phyloP scores from a whole-genome alignment of 2,888 invertebrate genomes.

The Oscheius sp. region DNA sequence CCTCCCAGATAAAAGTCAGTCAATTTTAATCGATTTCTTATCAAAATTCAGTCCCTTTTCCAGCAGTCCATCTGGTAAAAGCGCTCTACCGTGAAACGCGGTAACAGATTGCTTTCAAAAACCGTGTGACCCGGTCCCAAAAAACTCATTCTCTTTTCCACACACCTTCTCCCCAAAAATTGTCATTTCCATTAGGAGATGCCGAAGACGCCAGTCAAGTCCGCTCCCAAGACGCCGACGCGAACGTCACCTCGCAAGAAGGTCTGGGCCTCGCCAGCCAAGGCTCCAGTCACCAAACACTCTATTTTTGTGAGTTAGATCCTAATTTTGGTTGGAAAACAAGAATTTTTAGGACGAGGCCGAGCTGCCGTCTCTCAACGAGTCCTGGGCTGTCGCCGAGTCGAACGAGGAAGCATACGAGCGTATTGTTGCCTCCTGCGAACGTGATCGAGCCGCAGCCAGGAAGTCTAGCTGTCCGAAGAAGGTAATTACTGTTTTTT shows the following conservation, averaged over 20 bases:
- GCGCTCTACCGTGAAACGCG: neutral
- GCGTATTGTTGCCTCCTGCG: conserved; percentile 11
- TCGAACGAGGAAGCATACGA: conserved; percentile 48
- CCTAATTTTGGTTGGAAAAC: neutral
- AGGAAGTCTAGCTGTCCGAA: conserved; percentile 48
- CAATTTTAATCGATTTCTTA: neutral
- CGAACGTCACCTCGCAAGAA: conserved; percentile 60
- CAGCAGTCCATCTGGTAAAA: neutral
- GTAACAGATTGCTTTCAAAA: neutral
- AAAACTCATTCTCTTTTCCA: neutral
- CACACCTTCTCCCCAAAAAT: neutral
- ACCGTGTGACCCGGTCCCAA: neutral
- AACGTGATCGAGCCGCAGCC: conserved; percentile 29
- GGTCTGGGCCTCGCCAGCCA: conserved; percentile 55
- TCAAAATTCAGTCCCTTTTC: neutral
- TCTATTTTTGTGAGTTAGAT: conserved; percentile 47
- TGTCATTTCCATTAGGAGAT: neutral
- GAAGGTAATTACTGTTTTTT: conserved; percentile 36
- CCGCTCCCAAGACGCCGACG: conserved; percentile 43
- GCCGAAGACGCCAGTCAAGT: conserved; percentile 17
- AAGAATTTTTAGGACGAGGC: conserved; percentile 39
- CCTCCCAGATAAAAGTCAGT: neutral
- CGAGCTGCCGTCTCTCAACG: conserved; percentile 56
- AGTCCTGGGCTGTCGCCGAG: conserved; percentile 61
- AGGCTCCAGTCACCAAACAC: conserved; percentile 37